These are phyloP conservation scores for Spondyliosoma cantharus DNA, from an alignment of 2,797 vertebrate genomes.

Conservation along the genomic window DNA sequence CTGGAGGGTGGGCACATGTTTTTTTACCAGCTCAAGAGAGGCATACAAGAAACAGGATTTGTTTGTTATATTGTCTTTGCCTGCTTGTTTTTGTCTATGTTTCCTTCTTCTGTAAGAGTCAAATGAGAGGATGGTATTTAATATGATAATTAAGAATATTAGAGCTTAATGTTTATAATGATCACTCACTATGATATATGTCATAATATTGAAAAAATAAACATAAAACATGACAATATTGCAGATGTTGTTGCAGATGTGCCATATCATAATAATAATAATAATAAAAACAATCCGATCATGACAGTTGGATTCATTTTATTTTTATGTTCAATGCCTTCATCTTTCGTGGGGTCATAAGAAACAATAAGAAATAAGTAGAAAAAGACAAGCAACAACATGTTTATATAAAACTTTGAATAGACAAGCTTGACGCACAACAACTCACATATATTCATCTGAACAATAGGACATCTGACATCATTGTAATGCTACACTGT, in stretches of 20 bases:
- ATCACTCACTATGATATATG: neutral
- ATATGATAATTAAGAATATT: neutral
- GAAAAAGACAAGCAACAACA: neutral
- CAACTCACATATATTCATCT: conserved; percentile 23
- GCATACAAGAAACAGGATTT: too few relatives aligned
- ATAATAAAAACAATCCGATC: neutral
- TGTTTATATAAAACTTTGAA: conserved; percentile 43
- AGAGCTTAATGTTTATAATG: neutral
- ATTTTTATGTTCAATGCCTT: neutral
- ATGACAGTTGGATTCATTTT: neutral
- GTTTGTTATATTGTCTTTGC: too few relatives aligned
- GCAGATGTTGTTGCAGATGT: neutral
- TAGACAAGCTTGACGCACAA: conserved; percentile 16
- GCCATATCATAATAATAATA: neutral
- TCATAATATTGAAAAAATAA: neutral
- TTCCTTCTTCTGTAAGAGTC: neutral
- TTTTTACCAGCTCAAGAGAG: too few relatives aligned
- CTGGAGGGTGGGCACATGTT: too few relatives aligned
- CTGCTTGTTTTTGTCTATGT: neutral
- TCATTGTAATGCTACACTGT: neutral
- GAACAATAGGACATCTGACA: conserved; percentile 5
- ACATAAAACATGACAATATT: neutral
- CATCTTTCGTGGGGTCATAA: neutral
- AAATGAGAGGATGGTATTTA: neutral
- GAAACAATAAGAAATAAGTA: conserved; percentile 12